Evolutionary conservation across 2,113 vertebrate genomes (phyloP).

Genomic region (Neolamprologus tretocephalus): DNA sequence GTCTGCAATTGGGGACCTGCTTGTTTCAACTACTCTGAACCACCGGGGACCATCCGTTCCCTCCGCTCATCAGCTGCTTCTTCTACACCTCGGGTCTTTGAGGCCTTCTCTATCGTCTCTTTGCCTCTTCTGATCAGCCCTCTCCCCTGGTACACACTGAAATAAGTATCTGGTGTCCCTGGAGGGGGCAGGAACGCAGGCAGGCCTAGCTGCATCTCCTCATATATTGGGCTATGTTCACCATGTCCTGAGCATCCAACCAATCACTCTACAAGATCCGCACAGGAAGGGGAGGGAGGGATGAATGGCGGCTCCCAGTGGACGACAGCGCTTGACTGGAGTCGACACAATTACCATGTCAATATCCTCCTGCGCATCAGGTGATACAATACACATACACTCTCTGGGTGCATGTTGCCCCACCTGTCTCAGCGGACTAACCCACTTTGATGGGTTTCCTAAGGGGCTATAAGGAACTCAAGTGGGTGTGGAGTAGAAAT

Average conservation of each 20-base stretch:
- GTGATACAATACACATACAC: conserved; percentile 74
- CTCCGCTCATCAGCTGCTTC: conserved; percentile 35
- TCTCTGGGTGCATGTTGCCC: conserved; percentile 79
- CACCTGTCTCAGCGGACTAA: conserved; percentile 75
- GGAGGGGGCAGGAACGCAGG: conserved; percentile 72
- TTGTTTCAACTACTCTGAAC: conserved; percentile 57
- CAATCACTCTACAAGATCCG: conserved; percentile 84
- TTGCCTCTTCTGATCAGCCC: conserved; percentile 54
- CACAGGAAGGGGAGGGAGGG: conserved; percentile 43
- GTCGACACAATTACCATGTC: conserved; percentile 89
- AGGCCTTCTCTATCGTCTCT: conserved; percentile 32
- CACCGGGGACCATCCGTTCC: conserved; percentile 51
- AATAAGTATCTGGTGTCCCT: conserved; percentile 85
- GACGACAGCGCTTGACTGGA: conserved; percentile 83
- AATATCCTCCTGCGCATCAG: conserved; percentile 78
- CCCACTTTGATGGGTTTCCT: conserved; percentile 68
- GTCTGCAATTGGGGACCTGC: conserved; percentile 46
- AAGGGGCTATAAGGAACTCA: conserved; percentile 37
- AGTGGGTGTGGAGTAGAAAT: conserved; percentile 22
- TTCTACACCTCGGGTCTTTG: conserved; percentile 36
- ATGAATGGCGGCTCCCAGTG: conserved; percentile 78
- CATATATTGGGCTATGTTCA: conserved; percentile 84
- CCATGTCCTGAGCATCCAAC: conserved; percentile 91
- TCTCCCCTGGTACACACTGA: conserved; percentile 80
- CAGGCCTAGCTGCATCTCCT: conserved; percentile 73